Evolutionary conservation across 2,888 invertebrate genomes (phyloP).

Genomic region (Pyrocoelia pectoralis): DNA sequence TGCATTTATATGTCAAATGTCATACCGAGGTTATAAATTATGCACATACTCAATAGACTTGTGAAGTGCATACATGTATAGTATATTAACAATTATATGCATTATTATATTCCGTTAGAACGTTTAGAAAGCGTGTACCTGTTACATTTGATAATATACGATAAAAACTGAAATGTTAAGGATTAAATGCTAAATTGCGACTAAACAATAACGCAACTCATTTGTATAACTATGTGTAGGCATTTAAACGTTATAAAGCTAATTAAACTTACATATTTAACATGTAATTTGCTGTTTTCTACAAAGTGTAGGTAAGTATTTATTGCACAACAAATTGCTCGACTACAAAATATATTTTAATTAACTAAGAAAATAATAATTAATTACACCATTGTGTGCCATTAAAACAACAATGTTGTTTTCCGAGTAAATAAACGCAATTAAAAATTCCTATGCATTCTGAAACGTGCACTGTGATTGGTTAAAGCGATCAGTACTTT

Average conservation of each 20-base stretch:
- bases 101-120: conserved; percentile 26
- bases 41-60: conserved; percentile 42
- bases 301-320: neutral
- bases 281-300: no score
- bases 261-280: neutral
- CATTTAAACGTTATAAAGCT: neutral
- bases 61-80: conserved; percentile 25
- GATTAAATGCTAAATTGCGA: conserved; percentile 16
- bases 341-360: conserved; percentile 1
- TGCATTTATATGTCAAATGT: conserved; percentile 49
- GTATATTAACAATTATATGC: conserved; percentile 26
- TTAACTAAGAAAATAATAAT: conserved; percentile 12
- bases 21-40: conserved; percentile 47
- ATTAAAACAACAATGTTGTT: conserved; percentile 23
- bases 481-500: conserved; percentile 24
- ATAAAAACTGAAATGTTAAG: conserved; percentile 16
- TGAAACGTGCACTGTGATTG: conserved; percentile 28
- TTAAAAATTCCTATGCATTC: conserved; percentile 30
- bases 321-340: neutral
- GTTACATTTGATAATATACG: conserved; percentile 25
- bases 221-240: conserved; percentile 2
- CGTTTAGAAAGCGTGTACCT: conserved; percentile 28
- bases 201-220: conserved; percentile 9
- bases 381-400: conserved; percentile 20
- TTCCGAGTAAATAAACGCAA: conserved; percentile 31